Evolutionary conservation across 2,888 invertebrate genomes (phyloP), one percentile per base, ranked within the genome.

Genomic region (Leptura quadrifasciata): DNA sequence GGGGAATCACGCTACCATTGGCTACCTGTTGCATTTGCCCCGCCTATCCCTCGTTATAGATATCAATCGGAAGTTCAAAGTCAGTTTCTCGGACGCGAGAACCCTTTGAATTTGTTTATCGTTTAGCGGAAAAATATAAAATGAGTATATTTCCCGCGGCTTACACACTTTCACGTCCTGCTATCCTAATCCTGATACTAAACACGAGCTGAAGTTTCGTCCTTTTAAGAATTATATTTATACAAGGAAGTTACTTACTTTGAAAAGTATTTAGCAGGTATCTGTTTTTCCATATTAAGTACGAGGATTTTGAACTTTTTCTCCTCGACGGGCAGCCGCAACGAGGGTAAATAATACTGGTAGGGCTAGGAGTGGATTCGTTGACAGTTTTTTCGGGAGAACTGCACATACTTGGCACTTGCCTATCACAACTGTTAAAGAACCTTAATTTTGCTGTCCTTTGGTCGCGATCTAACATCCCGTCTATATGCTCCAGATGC

Each of bases 391-490:
- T 39, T 21, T 72, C 70, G 5, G 55, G 58, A 58, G 69, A 72
- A 72, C 58, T 71, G 15, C 20, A 75, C 10, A 60, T 75, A 69
- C 76, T 75, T 74, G 76, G 78, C 81, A 78, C 80, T 73, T 69
- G 47, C 12, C 71, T 79, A 78, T 80, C 79, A 79, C 75, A 70
- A 18, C 47, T 35, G 21, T 39, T 39, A 21, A 55, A 76, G 68
- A 72, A 76, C 61, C 76, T 76, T 58, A 79, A 69, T 78, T 87
- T 88, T 21, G 87, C 87, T 39, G 89, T 89, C 78, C 89, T 86
- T 81, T 87, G 87, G 77, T 89, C 89, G 52, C 89, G 84, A 72
- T 88, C 87, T 70, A 89, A 81, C 88, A 89, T 89, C 58, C 89
- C 88, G 67, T 80, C 83, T 57, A 86, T 60, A 76, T 88, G 87